Conservation (phyloP, 1,140 invertebrate species). For the Drosophila sturtevanti region DNA sequence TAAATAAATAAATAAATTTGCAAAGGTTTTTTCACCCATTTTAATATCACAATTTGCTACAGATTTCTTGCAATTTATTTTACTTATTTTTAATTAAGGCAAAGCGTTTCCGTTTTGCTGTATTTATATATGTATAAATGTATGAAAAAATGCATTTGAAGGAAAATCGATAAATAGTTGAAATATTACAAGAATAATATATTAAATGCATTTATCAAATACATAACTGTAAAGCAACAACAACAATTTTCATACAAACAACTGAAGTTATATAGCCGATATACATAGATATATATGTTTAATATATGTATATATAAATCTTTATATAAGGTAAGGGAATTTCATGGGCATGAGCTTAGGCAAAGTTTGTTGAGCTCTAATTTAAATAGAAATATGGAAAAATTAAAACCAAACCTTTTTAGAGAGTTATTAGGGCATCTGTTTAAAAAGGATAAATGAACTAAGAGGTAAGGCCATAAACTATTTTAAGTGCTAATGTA, state of each 20-base stretch:
- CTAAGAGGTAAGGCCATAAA: too few relatives aligned
- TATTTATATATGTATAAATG: background rate
- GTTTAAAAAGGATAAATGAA: too few relatives aligned
- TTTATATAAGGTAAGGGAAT: too few relatives aligned
- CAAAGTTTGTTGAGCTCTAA: too few relatives aligned
- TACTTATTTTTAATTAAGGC: background rate
- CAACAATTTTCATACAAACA: conserved; percentile 29
- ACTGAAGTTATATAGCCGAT: background rate
- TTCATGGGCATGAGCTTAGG: too few relatives aligned
- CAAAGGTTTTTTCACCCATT: background rate
- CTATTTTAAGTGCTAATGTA: background rate
- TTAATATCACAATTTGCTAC: background rate
- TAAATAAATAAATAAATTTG: background rate
- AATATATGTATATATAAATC: too few relatives aligned
- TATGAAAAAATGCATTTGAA: background rate
- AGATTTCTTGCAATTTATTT: background rate
- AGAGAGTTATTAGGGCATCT: too few relatives aligned
- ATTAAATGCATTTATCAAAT: conserved; percentile 46
- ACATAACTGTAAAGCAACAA: conserved; percentile 18
- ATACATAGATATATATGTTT: too few relatives aligned
- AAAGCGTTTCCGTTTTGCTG: background rate
- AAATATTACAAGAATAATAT: conserved; percentile 24
- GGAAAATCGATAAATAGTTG: conserved; percentile 33
- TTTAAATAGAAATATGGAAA: too few relatives aligned
- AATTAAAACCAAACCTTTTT: too few relatives aligned